A percentile compares a stretch with the other conserved stretches of the same genome.
phyloP scores from a whole-genome alignment of 2,888 invertebrate genomes.

The Diloba caeruleocephala region DNA sequence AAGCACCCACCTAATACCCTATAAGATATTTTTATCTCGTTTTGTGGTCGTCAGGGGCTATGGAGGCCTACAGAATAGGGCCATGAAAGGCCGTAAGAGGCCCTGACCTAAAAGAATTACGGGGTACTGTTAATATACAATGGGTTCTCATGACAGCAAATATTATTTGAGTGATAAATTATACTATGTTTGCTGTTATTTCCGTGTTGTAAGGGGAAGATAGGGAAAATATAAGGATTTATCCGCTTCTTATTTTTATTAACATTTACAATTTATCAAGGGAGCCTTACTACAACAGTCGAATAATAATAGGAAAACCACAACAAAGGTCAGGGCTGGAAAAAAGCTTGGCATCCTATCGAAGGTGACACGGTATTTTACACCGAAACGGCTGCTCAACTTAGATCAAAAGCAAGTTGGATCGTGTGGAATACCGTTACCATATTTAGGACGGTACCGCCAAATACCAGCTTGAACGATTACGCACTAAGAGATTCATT shows the following conservation, averaged over 20 bases:
- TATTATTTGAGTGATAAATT: conserved; percentile 33
- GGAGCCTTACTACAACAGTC: too few relatives aligned
- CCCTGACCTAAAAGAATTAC: conserved; percentile 34
- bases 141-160: conserved; percentile 19
- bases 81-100: conserved; percentile 23
- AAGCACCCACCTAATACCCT: conserved; percentile 1
- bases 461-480: too few relatives aligned
- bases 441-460: too few relatives aligned
- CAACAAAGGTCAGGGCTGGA: too few relatives aligned
- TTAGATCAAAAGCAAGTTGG: too few relatives aligned
- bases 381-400: too few relatives aligned
- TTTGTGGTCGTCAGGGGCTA: conserved; percentile 1
- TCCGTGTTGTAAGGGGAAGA: conserved; percentile 16
- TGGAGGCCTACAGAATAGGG: conserved; percentile 4
- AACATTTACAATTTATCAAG: too few relatives aligned
- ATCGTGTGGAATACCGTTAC: too few relatives aligned
- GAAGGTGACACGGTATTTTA: too few relatives aligned
- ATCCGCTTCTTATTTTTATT: not conserved
- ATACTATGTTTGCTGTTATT: conserved; percentile 38
- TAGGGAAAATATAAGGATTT: conserved; percentile 10
- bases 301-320: too few relatives aligned
- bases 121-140: conserved; percentile 14
- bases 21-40: conserved; percentile 14
- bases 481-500: too few relatives aligned
- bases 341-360: too few relatives aligned